A percentile compares a stretch with the other conserved stretches of the same genome.
Conservation (phyloP, 2,888 invertebrate species). For the Mechanitis mazaeus region DNA sequence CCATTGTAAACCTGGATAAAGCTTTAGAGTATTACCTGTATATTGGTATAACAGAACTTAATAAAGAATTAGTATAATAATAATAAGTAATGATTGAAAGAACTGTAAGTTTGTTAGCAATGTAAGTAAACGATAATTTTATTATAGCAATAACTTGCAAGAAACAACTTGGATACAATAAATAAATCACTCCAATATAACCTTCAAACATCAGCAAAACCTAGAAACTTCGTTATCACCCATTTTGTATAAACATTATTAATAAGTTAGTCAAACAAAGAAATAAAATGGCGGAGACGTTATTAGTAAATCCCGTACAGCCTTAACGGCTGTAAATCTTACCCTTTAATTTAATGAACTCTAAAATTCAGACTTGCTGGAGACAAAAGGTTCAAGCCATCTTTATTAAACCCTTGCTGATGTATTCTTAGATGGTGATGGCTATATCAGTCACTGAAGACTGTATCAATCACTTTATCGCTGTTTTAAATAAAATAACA, state of each 20-base stretch:
- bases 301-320: conserved; percentile 35
- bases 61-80: neutral
- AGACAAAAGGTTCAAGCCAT: conserved; percentile 60
- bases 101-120: neutral
- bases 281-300: conserved; percentile 31
- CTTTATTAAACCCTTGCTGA: conserved; percentile 46
- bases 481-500: too few relatives aligned
- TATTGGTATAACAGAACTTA: too few relatives aligned
- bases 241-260: conserved; percentile 28
- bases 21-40: too few relatives aligned
- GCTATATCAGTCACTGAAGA: conserved; percentile 8
- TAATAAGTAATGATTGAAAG: neutral
- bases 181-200: neutral
- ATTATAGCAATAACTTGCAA: neutral
- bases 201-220: conserved; percentile 2
- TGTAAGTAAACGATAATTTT: neutral
- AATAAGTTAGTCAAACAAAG: conserved; percentile 30
- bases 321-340: conserved; percentile 57
- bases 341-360: conserved; percentile 68
- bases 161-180: conserved; percentile 1
- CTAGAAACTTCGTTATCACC: conserved; percentile 1
- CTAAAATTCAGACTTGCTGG: conserved; percentile 62
- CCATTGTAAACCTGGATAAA: too few relatives aligned
- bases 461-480: conserved; percentile 1
- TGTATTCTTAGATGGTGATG: conserved; percentile 7